Conservation (phyloP, 2,113 vertebrate genomes). For the Gadus chalcogrammus region DNA sequence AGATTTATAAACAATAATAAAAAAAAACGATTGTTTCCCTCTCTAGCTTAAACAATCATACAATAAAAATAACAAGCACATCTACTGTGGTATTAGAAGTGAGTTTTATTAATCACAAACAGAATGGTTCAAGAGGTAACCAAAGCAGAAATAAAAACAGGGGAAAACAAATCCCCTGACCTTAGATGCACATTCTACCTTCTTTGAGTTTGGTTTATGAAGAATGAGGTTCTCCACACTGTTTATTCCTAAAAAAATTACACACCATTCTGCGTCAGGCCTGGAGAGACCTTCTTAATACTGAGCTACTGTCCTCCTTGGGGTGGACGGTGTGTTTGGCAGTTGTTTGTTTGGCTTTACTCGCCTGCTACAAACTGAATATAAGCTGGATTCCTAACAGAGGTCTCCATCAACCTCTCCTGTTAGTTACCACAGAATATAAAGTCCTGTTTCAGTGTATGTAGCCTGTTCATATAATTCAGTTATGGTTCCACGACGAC, state of each 20-base stretch:
- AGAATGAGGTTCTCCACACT: constrained; percentile 20
- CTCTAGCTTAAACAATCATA: too few relatives aligned
- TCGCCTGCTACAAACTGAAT: background rate
- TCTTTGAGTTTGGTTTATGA: constrained; percentile 39
- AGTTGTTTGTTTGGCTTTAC: constrained; percentile 24
- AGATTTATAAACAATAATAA: too few relatives aligned
- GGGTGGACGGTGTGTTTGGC: constrained; percentile 30
- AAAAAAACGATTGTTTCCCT: too few relatives aligned
- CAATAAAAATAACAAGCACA: constrained; percentile 1
- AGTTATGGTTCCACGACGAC: too few relatives aligned
- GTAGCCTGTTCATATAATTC: too few relatives aligned
- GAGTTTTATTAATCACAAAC: constrained; percentile 78
- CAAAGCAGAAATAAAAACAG: constrained; percentile 35
- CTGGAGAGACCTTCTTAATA: too few relatives aligned
- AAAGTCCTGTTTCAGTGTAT: too few relatives aligned
- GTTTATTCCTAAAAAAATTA: background rate
- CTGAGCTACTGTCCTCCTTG: background rate
- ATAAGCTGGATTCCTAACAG: too few relatives aligned
- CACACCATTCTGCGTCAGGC: constrained; percentile 3
- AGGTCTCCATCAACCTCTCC: too few relatives aligned
- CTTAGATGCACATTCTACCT: constrained; percentile 48
- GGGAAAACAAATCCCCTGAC: constrained; percentile 16
- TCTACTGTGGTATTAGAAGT: constrained; percentile 57
- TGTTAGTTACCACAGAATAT: too few relatives aligned
- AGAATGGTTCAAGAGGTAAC: constrained; percentile 66